These are phyloP conservation scores for Linyphia triangularis DNA, from an alignment of 2,888 invertebrate species.

Conservation along the genomic window DNA sequence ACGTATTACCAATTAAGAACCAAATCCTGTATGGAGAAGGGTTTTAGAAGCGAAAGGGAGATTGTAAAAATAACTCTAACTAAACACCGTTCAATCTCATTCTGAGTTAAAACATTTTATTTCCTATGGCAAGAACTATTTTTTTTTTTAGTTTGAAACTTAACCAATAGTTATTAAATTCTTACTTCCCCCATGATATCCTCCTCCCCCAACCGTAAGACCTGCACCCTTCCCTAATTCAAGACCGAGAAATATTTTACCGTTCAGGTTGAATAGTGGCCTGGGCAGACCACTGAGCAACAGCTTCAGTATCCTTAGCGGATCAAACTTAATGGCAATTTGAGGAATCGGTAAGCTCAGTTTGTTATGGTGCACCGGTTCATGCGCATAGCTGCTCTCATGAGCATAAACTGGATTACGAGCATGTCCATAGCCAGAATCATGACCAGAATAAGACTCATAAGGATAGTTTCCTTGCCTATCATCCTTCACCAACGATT, in stretches of 20 bases:
- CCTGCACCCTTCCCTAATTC: constrained; percentile 59
- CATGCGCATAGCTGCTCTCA: not conserved
- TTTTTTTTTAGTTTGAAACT: not conserved
- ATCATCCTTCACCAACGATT: constrained; percentile 25
- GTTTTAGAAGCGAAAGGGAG: too few species aligned
- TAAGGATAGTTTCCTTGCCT: constrained; percentile 61
- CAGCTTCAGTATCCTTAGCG: constrained; percentile 34
- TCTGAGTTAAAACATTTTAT: too few species aligned
- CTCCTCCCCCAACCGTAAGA: constrained; percentile 1
- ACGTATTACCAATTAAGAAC: too few species aligned
- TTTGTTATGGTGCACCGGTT: not conserved
- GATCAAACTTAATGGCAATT: constrained; percentile 63
- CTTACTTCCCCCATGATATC: constrained; percentile 1
- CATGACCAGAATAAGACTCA: not conserved
- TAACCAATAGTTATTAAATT: constrained; percentile 44
- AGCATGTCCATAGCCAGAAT: constrained; percentile 1
- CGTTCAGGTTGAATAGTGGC: constrained; percentile 64
- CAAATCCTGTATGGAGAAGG: too few species aligned
- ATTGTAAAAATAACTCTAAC: too few species aligned
- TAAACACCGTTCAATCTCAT: too few species aligned
- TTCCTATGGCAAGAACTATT: not conserved
- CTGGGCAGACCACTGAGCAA: constrained; percentile 48
- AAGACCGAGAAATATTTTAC: constrained; percentile 65
- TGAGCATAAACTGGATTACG: constrained; percentile 7
- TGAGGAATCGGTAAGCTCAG: constrained; percentile 3